Base-by-base conservation (phyloP, 2,113 vertebrate species). In the Scopus umbretta region DNA sequence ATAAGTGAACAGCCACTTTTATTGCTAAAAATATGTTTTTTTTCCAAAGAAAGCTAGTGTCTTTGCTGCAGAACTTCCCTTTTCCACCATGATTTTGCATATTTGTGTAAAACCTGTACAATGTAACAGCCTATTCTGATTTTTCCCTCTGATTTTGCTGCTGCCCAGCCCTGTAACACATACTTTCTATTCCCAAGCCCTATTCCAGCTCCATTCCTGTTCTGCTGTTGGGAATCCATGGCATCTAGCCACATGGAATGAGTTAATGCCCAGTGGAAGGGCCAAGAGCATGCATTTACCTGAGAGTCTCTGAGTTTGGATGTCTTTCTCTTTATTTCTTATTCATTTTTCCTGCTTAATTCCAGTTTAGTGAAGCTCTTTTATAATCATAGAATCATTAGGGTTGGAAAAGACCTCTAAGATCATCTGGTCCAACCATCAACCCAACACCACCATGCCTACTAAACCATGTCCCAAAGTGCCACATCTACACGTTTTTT, bases 1-100 rank as follows among this genome's bases (percentile, higher is more conserved):
- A 0, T 22, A 36, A 66, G 38, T 2, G 15, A 67, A 20, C 34
- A 5, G 1, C 2, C 8, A 6, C 15, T 70, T 38, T 21, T 34
- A 29, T 56, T 61, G 66, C 49, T 34, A 63, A 32, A 81, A 75
- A 52, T 7, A 25, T 6, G 5, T n/a, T 26, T 63, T 68, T 68
- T 30, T 47, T 8, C n/a, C 32, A 22, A 36, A 36, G 56, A 7
- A 36, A 36, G 17, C n/a, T 4, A 4, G 9, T 8, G 11, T 42
- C 30, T 22, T 84, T 12, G n/a, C 72, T 43, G 56, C 42, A 32
- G 22, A 52, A 18, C 32, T 45, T 59, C 32, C 23, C 56, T 42
- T 49, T 65, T 38, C 58, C 67, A 5, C 71, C 20, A 0, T 6
- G 32, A 13, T 16, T 63, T 34, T 55, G 66, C 29, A 16, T 6